Conservation (phyloP, 2,113 vertebrate genomes). For the Larimichthys polyactis region DNA sequence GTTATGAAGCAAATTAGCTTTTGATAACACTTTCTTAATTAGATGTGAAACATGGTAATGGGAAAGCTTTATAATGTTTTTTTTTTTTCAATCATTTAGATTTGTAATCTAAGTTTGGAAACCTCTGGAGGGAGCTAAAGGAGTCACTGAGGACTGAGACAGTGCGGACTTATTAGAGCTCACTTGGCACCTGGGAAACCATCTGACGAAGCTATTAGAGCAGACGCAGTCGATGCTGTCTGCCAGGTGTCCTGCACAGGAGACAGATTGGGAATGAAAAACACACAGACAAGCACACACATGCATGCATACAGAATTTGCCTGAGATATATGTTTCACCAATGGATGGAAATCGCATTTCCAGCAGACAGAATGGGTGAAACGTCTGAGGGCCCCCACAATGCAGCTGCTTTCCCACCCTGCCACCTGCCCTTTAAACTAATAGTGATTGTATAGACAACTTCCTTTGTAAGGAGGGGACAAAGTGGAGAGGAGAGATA, state of each 20-base stretch:
- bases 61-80: not conserved
- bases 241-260: constrained; percentile 81
- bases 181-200: constrained; percentile 64
- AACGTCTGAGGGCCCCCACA: constrained; percentile 70
- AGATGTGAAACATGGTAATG: not conserved
- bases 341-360: constrained; percentile 85
- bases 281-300: constrained; percentile 24
- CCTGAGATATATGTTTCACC: constrained; percentile 60
- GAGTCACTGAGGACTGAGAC: constrained; percentile 4
- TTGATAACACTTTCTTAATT: not conserved
- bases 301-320: constrained; percentile 24
- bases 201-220: constrained; percentile 46
- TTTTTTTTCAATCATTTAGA: not conserved
- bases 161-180: constrained; percentile 25
- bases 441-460: constrained; percentile 84
- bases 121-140: not conserved
- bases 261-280: constrained; percentile 74
- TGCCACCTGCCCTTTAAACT: constrained; percentile 87
- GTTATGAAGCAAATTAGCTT: not conserved
- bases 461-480: constrained; percentile 76
- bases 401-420: constrained; percentile 83
- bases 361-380: constrained; percentile 77
- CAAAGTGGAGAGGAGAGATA: constrained; percentile 73
- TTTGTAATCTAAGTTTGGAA: not conserved
- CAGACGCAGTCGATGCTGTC: constrained; percentile 61